Conservation (phyloP, 2,113 vertebrate genomes). For the Xenotilapia leptura region DNA sequence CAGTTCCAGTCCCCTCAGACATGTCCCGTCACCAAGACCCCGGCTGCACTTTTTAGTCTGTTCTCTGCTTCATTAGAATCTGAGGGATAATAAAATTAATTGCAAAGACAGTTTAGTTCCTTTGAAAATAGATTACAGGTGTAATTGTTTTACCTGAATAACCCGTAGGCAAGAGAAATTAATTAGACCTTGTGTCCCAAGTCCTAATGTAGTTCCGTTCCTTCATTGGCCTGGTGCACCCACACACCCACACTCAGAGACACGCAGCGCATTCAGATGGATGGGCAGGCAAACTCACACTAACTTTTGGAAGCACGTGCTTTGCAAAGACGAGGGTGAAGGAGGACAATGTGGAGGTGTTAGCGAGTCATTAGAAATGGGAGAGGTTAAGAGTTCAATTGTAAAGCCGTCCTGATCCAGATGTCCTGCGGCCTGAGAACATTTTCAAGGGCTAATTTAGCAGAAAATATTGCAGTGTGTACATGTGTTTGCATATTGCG, state of each 20-base stretch:
- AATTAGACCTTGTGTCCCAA: constrained; percentile 64
- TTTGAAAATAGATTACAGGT: constrained; percentile 69
- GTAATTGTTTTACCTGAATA: constrained; percentile 72
- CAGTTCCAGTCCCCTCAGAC: constrained; percentile 31
- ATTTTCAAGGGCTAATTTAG: not conserved
- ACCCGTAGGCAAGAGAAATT: constrained; percentile 61
- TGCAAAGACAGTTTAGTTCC: constrained; percentile 63
- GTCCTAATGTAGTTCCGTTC: constrained; percentile 50
- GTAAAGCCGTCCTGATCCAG: not conserved
- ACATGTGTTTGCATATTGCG: not conserved
- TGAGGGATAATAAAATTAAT: constrained; percentile 62
- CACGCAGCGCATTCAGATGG: not conserved
- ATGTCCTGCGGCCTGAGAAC: not conserved
- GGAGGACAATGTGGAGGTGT: not conserved
- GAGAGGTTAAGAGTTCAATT: not conserved
- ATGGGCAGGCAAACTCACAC: not conserved
- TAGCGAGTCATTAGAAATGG: not conserved
- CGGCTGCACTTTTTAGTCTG: constrained; percentile 9
- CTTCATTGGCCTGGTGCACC: not conserved
- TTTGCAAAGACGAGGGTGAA: not conserved
- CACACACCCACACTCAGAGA: not conserved
- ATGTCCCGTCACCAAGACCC: constrained; percentile 35
- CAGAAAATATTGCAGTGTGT: not conserved
- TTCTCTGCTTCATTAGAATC: constrained; percentile 52
- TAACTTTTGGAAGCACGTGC: not conserved